These are phyloP conservation scores for Volucella bombylans DNA, from an alignment of 2,888 invertebrate species.

Conservation along the genomic window DNA sequence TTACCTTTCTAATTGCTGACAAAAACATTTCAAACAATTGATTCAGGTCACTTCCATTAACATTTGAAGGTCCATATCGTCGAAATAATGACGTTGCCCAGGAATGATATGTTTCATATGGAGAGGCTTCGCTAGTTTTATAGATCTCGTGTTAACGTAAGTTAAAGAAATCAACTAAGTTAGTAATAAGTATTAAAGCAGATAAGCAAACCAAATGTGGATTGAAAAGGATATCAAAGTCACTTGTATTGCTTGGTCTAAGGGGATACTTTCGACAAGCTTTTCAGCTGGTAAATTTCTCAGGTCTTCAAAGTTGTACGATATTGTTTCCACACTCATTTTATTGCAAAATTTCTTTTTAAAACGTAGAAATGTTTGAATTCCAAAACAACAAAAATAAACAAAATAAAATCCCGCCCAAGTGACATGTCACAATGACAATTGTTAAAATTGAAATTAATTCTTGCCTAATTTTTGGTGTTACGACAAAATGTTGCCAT, in stretches of 20 bases:
- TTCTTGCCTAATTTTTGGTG: constrained; percentile 7
- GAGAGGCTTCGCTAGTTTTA: constrained; percentile 14
- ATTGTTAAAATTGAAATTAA: too few relatives aligned
- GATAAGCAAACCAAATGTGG: not conserved
- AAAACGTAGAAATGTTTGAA: not conserved
- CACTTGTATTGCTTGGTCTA: constrained; percentile 28
- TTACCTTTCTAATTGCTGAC: constrained; percentile 33
- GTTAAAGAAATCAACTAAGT: constrained; percentile 36
- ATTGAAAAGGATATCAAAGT: constrained; percentile 62
- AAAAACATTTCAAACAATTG: constrained; percentile 35
- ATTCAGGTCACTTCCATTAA: constrained; percentile 17
- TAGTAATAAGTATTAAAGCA: not conserved
- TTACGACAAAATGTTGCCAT: not conserved
- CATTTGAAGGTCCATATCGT: constrained; percentile 33
- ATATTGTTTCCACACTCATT: constrained; percentile 34
- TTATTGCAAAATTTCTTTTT: not conserved
- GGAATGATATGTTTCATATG: constrained; percentile 32
- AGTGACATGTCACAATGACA: constrained; percentile 9
- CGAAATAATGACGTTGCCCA: constrained; percentile 48
- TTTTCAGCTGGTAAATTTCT: constrained; percentile 3
- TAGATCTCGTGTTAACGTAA: constrained; percentile 29
- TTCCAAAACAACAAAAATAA: constrained; percentile 4
- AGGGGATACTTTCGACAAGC: constrained; percentile 1
- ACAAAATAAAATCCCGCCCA: constrained; percentile 11
- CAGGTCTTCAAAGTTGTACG: constrained; percentile 15